Percentiles rank a stretch among this genome's conserved stretches.
Evolutionary conservation across 2,113 vertebrate species (phyloP).

Genomic region (Melanostigma gelatinosum): DNA sequence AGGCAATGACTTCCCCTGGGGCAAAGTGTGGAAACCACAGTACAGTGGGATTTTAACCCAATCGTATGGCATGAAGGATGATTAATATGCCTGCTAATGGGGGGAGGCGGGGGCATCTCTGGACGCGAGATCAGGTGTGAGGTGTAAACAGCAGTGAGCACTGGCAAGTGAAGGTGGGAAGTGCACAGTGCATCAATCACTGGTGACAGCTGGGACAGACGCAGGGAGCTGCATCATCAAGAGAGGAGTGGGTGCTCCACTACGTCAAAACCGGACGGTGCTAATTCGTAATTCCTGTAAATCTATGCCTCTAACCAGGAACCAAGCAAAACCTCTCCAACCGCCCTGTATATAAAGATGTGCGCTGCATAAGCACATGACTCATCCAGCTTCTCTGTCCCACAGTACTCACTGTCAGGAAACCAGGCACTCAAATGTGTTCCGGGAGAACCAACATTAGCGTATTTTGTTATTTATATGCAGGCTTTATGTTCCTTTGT

Average conservation of each 20-base stretch:
- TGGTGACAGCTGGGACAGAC: slow-evolving; percentile 72
- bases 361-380: not conserved
- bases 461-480: not conserved
- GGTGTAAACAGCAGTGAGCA: slow-evolving; percentile 44
- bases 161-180: slow-evolving; percentile 50
- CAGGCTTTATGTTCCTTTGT: not conserved
- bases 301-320: slow-evolving; percentile 28
- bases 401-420: not conserved
- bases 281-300: slow-evolving; percentile 54
- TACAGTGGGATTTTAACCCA: slow-evolving; percentile 51
- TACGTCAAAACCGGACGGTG: slow-evolving; percentile 37
- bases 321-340: not conserved
- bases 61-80: slow-evolving; percentile 57
- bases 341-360: not conserved
- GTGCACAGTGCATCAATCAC: slow-evolving; percentile 79
- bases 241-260: slow-evolving; percentile 50
- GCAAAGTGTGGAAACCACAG: slow-evolving; percentile 3
- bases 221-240: slow-evolving; percentile 59
- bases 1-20: not conserved
- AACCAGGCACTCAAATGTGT: not conserved
- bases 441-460: not conserved
- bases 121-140: slow-evolving; percentile 51
- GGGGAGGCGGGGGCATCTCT: slow-evolving; percentile 53
- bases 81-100: slow-evolving; percentile 76
- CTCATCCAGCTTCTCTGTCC: not conserved